Conservation (phyloP, 2,113 vertebrate species). For the Pyxicephalus adspersus region DNA sequence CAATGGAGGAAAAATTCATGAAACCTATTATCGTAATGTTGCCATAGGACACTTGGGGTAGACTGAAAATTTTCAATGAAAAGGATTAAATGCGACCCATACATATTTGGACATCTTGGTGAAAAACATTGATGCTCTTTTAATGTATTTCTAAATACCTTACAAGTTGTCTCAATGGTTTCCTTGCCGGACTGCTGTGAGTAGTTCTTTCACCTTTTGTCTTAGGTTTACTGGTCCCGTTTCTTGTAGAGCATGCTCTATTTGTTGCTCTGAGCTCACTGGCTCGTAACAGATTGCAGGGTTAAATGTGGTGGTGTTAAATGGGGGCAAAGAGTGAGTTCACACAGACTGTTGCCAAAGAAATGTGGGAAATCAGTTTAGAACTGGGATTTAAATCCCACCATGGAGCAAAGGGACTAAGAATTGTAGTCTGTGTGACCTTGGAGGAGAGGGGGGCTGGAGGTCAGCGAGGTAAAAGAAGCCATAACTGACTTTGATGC, state of each 20-base stretch:
- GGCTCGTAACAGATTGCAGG: conserved; percentile 10
- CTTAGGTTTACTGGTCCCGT: background rate
- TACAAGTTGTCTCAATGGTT: too few relatives aligned
- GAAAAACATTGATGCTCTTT: too few relatives aligned
- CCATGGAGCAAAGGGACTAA: conserved; percentile 2
- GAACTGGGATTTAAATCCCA: conserved; percentile 58
- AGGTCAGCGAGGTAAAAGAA: conserved; percentile 19
- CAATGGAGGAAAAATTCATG: too few relatives aligned
- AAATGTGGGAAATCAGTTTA: conserved; percentile 60
- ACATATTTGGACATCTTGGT: too few relatives aligned
- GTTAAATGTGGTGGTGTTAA: conserved; percentile 22
- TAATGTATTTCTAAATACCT: too few relatives aligned
- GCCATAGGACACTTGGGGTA: too few relatives aligned
- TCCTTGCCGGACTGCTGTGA: too few relatives aligned
- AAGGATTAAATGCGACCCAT: too few relatives aligned
- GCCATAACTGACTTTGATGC: conserved; percentile 11
- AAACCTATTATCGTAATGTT: too few relatives aligned
- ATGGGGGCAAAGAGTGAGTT: conserved; percentile 64
- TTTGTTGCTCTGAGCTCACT: background rate
- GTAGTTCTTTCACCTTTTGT: too few relatives aligned
- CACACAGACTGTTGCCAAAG: conserved; percentile 59
- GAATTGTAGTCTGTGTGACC: conserved; percentile 18
- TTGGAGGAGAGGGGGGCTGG: conserved; percentile 6
- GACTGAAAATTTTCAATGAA: too few relatives aligned
- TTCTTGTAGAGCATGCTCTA: background rate